These are phyloP conservation scores for Rhinatrema bivittatum DNA, from an alignment of 2,797 vertebrate species.

Conservation along the genomic window DNA sequence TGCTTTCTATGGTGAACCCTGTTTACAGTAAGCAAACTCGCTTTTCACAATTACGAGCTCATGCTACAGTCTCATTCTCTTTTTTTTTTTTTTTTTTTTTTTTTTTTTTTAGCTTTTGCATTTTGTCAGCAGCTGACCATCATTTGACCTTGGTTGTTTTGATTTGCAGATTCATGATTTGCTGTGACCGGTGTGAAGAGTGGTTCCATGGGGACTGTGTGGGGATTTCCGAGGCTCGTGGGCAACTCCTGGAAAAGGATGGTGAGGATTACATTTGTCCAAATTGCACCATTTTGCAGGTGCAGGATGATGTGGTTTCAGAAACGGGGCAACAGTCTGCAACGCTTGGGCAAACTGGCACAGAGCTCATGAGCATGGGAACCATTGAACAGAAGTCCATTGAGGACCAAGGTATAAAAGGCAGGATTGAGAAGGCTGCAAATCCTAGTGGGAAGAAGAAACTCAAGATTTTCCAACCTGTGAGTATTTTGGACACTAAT, in stretches of 20 bases:
- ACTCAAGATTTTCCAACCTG: slow-evolving; percentile 98
- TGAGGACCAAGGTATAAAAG: slow-evolving; percentile 67
- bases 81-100: background rate
- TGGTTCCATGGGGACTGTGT: slow-evolving; percentile 91
- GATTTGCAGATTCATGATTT: slow-evolving; percentile 89
- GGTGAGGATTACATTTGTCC: slow-evolving; percentile 81
- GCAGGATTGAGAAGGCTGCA: slow-evolving; percentile 90
- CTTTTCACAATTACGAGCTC: too few relatives aligned
- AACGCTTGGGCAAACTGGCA: slow-evolving; percentile 23
- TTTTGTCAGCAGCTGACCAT: too few relatives aligned
- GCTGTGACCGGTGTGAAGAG: slow-evolving; percentile 84
- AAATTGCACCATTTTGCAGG: slow-evolving; percentile 74
- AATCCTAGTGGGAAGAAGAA: slow-evolving; percentile 97
- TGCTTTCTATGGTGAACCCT: too few relatives aligned
- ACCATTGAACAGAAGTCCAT: slow-evolving; percentile 45
- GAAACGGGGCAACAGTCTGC: slow-evolving; percentile 16
- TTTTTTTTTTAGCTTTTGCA: background rate
- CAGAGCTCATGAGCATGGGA: slow-evolving; percentile 49
- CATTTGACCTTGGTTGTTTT: too few relatives aligned
- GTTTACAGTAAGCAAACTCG: too few relatives aligned
- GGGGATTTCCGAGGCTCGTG: slow-evolving; percentile 72
- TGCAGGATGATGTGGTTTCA: slow-evolving; percentile 52
- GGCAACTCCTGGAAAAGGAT: slow-evolving; percentile 65
- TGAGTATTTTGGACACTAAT: slow-evolving; percentile 56
- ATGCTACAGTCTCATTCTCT: too few relatives aligned